Percentiles rank a stretch among this genome's conserved stretches.
phyloP scores from a whole-genome alignment of 1,140 invertebrate genomes.

The Batillaria attramentaria region DNA sequence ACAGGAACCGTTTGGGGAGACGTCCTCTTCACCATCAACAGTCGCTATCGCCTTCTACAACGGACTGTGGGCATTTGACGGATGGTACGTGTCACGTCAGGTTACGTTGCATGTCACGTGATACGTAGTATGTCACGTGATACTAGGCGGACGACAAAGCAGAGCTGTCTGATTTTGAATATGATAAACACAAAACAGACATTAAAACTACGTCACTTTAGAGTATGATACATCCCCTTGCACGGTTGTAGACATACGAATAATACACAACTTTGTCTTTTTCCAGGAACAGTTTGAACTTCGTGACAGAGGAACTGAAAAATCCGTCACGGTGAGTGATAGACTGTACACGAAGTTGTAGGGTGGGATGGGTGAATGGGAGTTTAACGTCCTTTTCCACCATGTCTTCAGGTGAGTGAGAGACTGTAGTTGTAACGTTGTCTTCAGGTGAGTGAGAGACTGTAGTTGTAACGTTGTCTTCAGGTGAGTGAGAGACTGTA shows the following conservation, averaged over 20 bases:
- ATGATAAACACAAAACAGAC: no score
- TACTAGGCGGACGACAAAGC: no score
- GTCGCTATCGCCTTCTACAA: slow-evolving; percentile 75
- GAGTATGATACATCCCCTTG: no score
- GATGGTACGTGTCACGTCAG: slow-evolving; percentile 73
- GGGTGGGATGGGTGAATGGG: neutral
- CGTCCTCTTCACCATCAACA: slow-evolving; percentile 56
- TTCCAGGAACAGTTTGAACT: slow-evolving; percentile 48
- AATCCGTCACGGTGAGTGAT: slow-evolving; percentile 64
- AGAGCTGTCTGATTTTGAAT: no score
- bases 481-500: neutral
- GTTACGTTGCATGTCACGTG: no score
- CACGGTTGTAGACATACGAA: no score
- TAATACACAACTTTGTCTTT: no score
- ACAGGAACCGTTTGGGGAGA: slow-evolving; percentile 73
- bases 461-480: neutral
- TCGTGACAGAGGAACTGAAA: slow-evolving; percentile 95
- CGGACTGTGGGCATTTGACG: slow-evolving; percentile 76
- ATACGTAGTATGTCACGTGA: no score
- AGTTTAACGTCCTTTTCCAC: neutral
- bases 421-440: neutral
- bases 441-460: neutral
- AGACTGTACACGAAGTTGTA: neutral
- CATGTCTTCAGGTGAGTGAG: neutral
- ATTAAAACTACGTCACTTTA: no score